These are phyloP conservation scores for Blennius ocellaris DNA, from an alignment of 2,113 vertebrate genomes.

Conservation along the genomic window DNA sequence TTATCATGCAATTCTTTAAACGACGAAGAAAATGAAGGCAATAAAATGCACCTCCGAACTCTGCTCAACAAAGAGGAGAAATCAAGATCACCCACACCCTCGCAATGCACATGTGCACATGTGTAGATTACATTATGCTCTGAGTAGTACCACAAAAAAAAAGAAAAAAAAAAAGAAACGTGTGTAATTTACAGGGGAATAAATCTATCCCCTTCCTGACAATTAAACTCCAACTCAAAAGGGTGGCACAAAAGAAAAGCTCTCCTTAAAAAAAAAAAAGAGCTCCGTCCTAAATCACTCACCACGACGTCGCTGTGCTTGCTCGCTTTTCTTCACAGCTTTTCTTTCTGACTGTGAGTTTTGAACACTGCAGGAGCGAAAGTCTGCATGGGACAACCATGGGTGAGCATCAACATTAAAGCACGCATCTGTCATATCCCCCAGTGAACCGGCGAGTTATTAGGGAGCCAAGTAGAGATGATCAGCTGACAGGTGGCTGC, in stretches of 20 bases:
- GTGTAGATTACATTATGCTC: conserved; percentile 77
- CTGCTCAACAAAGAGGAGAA: conserved; percentile 36
- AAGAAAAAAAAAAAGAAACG: conserved; percentile 60
- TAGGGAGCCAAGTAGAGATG: conserved; percentile 67
- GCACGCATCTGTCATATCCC: conserved; percentile 75
- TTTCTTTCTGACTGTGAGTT: conserved; percentile 22
- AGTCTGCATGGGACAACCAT: conserved; percentile 38
- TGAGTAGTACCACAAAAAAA: conserved; percentile 61
- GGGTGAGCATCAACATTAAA: conserved; percentile 67
- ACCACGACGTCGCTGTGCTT: conserved; percentile 10
- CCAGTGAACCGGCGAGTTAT: conserved; percentile 61
- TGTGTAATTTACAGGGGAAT: conserved; percentile 79
- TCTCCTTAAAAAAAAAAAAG: conserved; percentile 60
- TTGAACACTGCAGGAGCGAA: conserved; percentile 37
- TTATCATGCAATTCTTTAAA: too few species aligned
- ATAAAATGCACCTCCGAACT: conserved; percentile 9
- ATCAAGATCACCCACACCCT: conserved; percentile 57
- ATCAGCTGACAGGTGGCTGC: conserved; percentile 78
- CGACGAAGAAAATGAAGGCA: background rate
- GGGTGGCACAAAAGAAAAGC: conserved; percentile 78
- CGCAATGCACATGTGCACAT: conserved; percentile 72
- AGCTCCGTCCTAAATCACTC: conserved; percentile 67
- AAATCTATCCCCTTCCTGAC: conserved; percentile 80
- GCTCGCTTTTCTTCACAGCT: conserved; percentile 36
- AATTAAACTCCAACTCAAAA: conserved; percentile 76